phyloP scores from a whole-genome alignment of 2,888 invertebrate genomes.

The Plebejus anna region DNA sequence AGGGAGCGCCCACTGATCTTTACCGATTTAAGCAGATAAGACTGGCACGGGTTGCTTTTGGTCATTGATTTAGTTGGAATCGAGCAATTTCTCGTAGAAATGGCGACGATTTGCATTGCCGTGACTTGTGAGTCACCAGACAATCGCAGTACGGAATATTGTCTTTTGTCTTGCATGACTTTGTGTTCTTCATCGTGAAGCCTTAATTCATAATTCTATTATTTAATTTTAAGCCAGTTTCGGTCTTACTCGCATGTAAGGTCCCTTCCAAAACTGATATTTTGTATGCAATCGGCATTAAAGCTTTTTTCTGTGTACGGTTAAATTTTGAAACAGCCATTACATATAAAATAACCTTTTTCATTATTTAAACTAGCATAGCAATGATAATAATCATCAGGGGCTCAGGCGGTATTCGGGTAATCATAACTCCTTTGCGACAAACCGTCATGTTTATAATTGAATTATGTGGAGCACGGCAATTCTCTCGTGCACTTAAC shows the following conservation, averaged over 20 bases:
- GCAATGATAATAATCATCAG: not conserved
- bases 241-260: not conserved
- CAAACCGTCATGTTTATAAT: slow-evolving; percentile 62
- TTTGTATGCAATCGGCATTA: not conserved
- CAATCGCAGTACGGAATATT: not conserved
- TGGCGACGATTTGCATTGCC: not conserved
- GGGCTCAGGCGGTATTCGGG: not conserved
- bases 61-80: slow-evolving; percentile 6
- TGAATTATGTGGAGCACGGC: slow-evolving; percentile 67
- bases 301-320: not conserved
- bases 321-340: not conserved
- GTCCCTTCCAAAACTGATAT: not conserved
- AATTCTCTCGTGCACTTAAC: slow-evolving; percentile 73
- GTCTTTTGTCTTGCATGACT: not conserved
- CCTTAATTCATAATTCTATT: not conserved
- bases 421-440: slow-evolving; percentile 45
- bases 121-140: not conserved
- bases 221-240: not conserved
- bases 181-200: not conserved
- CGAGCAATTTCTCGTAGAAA: not conserved
- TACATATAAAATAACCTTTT: not conserved
- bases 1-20: slow-evolving; percentile 47
- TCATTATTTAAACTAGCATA: not conserved
- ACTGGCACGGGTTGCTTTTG: slow-evolving; percentile 44
- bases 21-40: slow-evolving; percentile 52